phyloP scores from a whole-genome alignment of 1,140 invertebrate species.

The Aphidius gifuensis region DNA sequence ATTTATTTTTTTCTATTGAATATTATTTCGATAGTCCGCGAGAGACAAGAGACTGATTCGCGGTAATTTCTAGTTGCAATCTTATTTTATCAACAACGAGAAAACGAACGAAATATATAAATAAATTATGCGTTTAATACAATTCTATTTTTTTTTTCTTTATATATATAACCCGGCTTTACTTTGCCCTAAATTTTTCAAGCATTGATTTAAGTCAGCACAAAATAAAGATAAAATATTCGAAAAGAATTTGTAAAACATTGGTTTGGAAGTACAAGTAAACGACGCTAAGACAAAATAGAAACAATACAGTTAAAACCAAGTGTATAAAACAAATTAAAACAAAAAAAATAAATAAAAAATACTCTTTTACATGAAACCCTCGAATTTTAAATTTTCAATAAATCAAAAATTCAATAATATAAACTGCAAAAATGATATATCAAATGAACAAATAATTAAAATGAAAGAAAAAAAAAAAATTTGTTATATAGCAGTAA shows the following conservation, averaged over 20 bases:
- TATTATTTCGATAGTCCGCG: conserved; percentile 18
- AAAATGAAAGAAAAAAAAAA: conserved; percentile 19
- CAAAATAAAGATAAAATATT: conserved; percentile 13
- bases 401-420: no score
- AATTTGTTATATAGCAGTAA: conserved; percentile 10
- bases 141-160: no score
- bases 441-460: conserved; percentile 14
- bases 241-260: not conserved
- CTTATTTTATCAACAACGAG: conserved; percentile 1
- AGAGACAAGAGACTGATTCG: conserved; percentile 25
- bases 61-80: conserved; percentile 14
- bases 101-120: conserved; percentile 9
- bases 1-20: conserved; percentile 2
- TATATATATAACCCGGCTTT: no score
- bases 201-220: conserved; percentile 10
- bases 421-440: no score
- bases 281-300: not conserved
- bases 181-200: no score
- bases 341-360: not conserved
- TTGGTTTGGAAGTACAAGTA: conserved; percentile 17
- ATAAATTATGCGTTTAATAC: not conserved
- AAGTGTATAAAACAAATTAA: not conserved
- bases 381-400: no score
- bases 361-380: no score
- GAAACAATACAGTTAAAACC: not conserved